phyloP scores from a whole-genome alignment of 2,888 invertebrate species.

The Terebella lapidaria region DNA sequence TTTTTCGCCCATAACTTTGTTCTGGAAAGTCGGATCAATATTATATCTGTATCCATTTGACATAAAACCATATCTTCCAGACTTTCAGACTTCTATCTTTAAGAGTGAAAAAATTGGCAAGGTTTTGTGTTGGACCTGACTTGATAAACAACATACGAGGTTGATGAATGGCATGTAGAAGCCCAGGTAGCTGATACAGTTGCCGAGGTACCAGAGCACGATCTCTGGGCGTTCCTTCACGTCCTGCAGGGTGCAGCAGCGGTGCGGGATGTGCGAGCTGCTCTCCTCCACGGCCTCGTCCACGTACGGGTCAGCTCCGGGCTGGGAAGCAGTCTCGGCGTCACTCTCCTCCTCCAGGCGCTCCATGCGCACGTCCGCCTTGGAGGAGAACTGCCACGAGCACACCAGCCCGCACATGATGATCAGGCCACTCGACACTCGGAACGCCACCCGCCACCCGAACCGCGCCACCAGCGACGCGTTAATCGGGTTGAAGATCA shows the following conservation, averaged over 20 bases:
- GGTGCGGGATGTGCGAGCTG: neutral
- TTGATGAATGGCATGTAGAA: slow-evolving; percentile 38
- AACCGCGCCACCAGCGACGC: slow-evolving; percentile 29
- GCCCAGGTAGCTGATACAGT: slow-evolving; percentile 31
- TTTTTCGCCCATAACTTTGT: too few relatives aligned
- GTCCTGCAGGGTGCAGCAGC: slow-evolving; percentile 27
- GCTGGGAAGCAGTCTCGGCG: neutral
- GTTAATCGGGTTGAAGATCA: slow-evolving; percentile 34
- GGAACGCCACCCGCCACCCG: slow-evolving; percentile 32
- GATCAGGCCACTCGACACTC: slow-evolving; percentile 26
- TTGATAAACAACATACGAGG: slow-evolving; percentile 22
- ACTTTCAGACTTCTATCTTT: too few relatives aligned
- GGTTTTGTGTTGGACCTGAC: neutral
- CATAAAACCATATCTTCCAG: too few relatives aligned
- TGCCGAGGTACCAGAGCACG: slow-evolving; percentile 33
- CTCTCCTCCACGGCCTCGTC: slow-evolving; percentile 11
- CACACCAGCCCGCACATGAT: slow-evolving; percentile 28
- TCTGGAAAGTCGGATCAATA: too few relatives aligned
- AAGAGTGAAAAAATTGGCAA: too few relatives aligned
- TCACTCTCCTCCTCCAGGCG: slow-evolving; percentile 19
- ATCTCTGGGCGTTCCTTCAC: slow-evolving; percentile 30
- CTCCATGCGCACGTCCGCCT: slow-evolving; percentile 15
- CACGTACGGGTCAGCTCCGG: neutral
- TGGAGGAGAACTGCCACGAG: slow-evolving; percentile 30
- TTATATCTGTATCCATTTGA: too few relatives aligned